Evolutionary conservation across 1,140 invertebrate species (phyloP), one percentile per base, ranked within the genome.

Genomic region (Cryptotermes secundus): DNA sequence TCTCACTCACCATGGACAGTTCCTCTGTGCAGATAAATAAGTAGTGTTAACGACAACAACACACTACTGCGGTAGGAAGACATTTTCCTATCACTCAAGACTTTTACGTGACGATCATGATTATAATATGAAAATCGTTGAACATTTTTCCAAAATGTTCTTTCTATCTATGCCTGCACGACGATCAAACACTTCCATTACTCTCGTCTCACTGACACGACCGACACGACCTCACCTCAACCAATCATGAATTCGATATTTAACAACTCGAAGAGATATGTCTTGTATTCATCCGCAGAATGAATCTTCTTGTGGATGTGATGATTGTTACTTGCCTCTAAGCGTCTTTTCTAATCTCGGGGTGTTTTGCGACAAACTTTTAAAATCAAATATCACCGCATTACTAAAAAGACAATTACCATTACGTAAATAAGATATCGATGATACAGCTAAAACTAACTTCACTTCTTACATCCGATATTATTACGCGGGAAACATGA

Each of bases 31-130:
- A 72, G 59, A 26, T 31, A 72, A 72, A 72, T 72, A 31, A 72
- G 59, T 72, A 72, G 59, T 31, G 59, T 72, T 72, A 72, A 72
- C 59, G 59, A 72, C 31, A 72, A 72, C 59, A 72, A 72, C 59
- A 72, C 59, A 72, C 59, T 72, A 72, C 59, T 31, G 59, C 26
- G 59, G 59, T 72, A 72, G 59, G 59, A 72, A 72, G 59, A 72
- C 59, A 72, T 72, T 72, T 72, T 72, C 59, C 19, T 10, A 26
- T 72, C 59, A 72, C 59, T 72, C 0, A 31, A 31, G 59, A 26
- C 31, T 72, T 49, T 72, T 72, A 72, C n/a, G 26, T 72, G 59
- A 72, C 59, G 59, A 72, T 72, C 59, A 72, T 72, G 26, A 72
- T n/a, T 72, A 72, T 1, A 72, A 7, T 72, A 31, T 72, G 31